phyloP scores from a whole-genome alignment of 2,888 invertebrate genomes.

The Caenorhabditis sp. region DNA sequence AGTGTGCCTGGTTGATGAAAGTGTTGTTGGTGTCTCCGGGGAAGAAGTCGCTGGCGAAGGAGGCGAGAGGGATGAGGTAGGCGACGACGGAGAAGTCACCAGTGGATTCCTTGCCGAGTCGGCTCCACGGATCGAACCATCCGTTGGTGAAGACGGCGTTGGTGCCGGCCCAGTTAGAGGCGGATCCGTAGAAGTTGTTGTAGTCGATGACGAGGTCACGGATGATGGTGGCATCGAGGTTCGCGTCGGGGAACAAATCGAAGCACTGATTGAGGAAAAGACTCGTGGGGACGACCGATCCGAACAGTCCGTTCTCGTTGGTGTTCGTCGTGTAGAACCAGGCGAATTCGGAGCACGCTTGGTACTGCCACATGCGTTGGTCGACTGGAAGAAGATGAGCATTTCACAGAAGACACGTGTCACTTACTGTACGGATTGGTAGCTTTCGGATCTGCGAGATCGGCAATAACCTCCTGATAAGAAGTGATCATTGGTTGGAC shows the following conservation, averaged over 20 bases:
- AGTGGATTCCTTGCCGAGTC: slow-evolving; percentile 30
- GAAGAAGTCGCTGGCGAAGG: slow-evolving; percentile 60
- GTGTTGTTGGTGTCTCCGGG: slow-evolving; percentile 32
- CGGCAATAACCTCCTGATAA: slow-evolving; percentile 17
- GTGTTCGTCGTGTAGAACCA: slow-evolving; percentile 90
- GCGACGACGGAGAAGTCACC: slow-evolving; percentile 33
- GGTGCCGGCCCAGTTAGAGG: slow-evolving; percentile 54
- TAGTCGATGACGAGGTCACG: slow-evolving; percentile 26
- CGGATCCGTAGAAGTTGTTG: slow-evolving; percentile 26
- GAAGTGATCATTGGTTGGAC: slow-evolving; percentile 22
- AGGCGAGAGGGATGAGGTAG: slow-evolving; percentile 40
- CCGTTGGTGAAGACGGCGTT: slow-evolving; percentile 63
- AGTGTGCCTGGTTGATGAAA: slow-evolving; percentile 49
- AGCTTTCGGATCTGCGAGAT: slow-evolving; percentile 24
- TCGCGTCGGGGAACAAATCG: slow-evolving; percentile 54
- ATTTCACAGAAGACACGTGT: neutral
- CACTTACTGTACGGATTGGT: slow-evolving; percentile 9
- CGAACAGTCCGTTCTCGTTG: slow-evolving; percentile 72
- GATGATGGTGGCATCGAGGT: slow-evolving; percentile 39
- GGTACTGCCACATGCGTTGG: slow-evolving; percentile 90
- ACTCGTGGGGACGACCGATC: slow-evolving; percentile 58
- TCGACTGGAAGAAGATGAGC: slow-evolving; percentile 42
- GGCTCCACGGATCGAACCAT: slow-evolving; percentile 37
- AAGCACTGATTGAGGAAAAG: slow-evolving; percentile 55
- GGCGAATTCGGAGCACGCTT: slow-evolving; percentile 95